A percentile compares a stretch with the other conserved stretches of the same genome.
Conservation (phyloP, 2,888 invertebrate species). For the Pristionchus exspectatus region DNA sequence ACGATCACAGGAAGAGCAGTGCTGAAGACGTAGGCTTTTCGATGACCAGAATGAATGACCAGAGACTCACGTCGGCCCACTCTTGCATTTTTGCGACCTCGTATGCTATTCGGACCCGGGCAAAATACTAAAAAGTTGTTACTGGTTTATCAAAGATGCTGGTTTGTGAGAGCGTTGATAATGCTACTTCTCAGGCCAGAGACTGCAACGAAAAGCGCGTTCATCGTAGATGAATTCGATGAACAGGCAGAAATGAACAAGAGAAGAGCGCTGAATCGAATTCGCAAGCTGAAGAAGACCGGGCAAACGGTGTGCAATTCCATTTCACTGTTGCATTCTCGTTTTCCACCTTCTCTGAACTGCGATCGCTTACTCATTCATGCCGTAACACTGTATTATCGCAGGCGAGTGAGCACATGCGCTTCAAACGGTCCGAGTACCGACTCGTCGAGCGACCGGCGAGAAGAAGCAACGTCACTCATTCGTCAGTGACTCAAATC, state of each 20-base stretch:
- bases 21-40: too few species aligned
- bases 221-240: background rate
- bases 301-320: background rate
- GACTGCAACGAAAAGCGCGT: background rate
- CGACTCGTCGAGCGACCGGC: conserved; percentile 57
- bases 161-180: too few species aligned
- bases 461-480: background rate
- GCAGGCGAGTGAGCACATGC: background rate
- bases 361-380: too few species aligned
- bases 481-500: background rate
- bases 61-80: background rate
- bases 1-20: background rate
- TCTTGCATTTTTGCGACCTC: background rate
- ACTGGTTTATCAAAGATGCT: too few species aligned
- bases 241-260: background rate
- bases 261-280: background rate
- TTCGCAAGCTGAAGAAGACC: background rate
- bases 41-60: too few species aligned
- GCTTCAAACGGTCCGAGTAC: conserved; percentile 64
- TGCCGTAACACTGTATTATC: too few species aligned
- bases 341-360: too few species aligned
- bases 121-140: too few species aligned
- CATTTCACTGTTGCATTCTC: background rate
- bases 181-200: background rate
- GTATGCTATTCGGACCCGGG: too few species aligned